These are phyloP conservation scores for Sylvicapra grimmia DNA, from an alignment of 2,113 vertebrate species.

Conservation along the genomic window DNA sequence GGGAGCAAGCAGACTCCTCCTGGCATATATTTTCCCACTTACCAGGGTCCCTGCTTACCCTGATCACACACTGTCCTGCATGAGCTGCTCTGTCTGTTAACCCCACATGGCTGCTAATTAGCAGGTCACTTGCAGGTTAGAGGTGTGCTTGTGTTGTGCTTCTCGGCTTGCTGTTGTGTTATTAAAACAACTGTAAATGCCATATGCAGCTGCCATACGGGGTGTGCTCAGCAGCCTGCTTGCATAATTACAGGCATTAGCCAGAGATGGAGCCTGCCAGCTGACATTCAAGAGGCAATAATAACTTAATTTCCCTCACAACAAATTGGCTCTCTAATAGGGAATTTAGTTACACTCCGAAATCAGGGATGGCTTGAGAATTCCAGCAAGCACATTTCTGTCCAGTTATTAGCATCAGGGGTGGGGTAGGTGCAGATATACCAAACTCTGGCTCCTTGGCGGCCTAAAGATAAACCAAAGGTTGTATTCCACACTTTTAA, in stretches of 20 bases:
- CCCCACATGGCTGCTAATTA: conserved; percentile 77
- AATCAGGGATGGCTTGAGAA: conserved; percentile 15
- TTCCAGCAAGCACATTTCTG: conserved; percentile 36
- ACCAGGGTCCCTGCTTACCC: conserved; percentile 59
- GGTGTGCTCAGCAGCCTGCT: conserved; percentile 77
- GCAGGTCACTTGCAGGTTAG: conserved; percentile 79
- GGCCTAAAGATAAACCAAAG: background rate
- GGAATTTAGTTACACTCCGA: background rate
- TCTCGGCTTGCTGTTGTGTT: conserved; percentile 64
- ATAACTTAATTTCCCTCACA: conserved; percentile 66
- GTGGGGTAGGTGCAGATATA: background rate
- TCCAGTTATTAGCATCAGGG: background rate
- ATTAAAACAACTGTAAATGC: conserved; percentile 76
- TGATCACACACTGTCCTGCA: conserved; percentile 1
- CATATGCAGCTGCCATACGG: conserved; percentile 60
- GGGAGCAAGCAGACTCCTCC: conserved; percentile 71
- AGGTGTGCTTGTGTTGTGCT: conserved; percentile 65
- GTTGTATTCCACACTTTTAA: background rate
- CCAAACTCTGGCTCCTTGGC: background rate
- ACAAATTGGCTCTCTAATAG: conserved; percentile 22
- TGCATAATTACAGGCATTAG: conserved; percentile 78
- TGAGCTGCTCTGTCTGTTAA: conserved; percentile 69
- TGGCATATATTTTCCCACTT: conserved; percentile 76
- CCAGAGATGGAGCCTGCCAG: conserved; percentile 70
- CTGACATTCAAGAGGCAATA: conserved; percentile 77